Base-by-base conservation (phyloP, 2,888 invertebrate species). In the Drosophila sordidapex region DNA sequence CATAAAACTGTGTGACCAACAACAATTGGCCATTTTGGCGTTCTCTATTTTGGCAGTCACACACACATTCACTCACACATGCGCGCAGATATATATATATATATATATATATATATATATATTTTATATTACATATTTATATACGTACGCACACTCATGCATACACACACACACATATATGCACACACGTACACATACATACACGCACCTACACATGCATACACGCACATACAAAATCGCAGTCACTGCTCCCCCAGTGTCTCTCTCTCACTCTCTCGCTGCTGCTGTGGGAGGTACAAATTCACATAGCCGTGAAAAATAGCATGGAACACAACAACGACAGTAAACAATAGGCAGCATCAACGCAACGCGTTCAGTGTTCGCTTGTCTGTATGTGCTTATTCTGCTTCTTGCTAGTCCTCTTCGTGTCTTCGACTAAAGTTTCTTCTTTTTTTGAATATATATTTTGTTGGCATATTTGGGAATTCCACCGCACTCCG, bases 201-300 rank as follows among this genome's bases (percentile, higher is more conserved):
- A 18, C 38, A 40, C 4, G 13, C 7, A 25, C 10, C 4, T 18
- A 8, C 40, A n/a, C 59, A 61, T n/a, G n/a, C 59, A 66, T 53
- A 63, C 35, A 65, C 25, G 36, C 27, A 51, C 29, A 74, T 33
- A 51, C 35, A 60, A 46, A 56, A 56, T 54, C 81, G 54, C 61
- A 81, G 74, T 74, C 62, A 64, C 65, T 82, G 79, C 79, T 79
- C 78, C 78, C 78, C 78, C 82, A 82, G 79, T 54, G 82, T 79
- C 74, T 82, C 82, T 79, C 69, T 56, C 70, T 67, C 56, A 59
- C 53, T 76, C 48, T 58, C 29, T 46, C 46, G 25, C 51, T 64
- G 65, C 57, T 82, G 83, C 86, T 85, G 88, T 85, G 90, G 82
- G 83, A 90, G 88, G 88, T 89, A 89, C 83, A 82, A 83, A 79